Percentiles rank a stretch among this genome's conserved stretches.
phyloP scores from a whole-genome alignment of 2,888 invertebrate genomes.

The Tromatobia lineatoria region DNA sequence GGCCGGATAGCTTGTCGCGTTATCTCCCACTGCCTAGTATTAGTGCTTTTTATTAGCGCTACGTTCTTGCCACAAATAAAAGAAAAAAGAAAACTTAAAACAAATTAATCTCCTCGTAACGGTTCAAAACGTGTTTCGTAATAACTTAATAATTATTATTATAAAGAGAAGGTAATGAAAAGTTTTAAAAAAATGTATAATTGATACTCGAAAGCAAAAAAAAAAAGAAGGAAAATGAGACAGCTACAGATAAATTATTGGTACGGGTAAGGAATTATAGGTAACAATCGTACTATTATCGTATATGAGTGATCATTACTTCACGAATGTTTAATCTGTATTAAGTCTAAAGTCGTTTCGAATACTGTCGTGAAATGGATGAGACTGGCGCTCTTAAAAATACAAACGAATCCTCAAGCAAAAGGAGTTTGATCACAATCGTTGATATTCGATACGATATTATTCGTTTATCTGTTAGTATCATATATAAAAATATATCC shows the following conservation, averaged over 20 bases:
- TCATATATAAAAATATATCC: no score
- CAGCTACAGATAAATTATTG: slow-evolving; percentile 56
- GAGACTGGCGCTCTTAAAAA: slow-evolving; percentile 20
- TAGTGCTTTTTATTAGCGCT: slow-evolving; percentile 37
- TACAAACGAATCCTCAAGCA: no score
- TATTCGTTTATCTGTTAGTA: no score
- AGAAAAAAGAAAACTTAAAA: neutral
- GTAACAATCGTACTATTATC: slow-evolving; percentile 55
- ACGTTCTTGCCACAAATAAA: slow-evolving; percentile 46
- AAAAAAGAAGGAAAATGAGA: neutral
- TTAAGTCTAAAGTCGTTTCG: slow-evolving; percentile 35
- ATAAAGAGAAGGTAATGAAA: slow-evolving; percentile 45
- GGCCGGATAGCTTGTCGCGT: slow-evolving; percentile 4
- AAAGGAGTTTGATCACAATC: no score
- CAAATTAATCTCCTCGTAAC: slow-evolving; percentile 45
- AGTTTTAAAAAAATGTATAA: slow-evolving; percentile 39
- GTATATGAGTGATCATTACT: slow-evolving; percentile 54
- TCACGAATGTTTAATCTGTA: slow-evolving; percentile 56
- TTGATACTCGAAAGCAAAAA: slow-evolving; percentile 42
- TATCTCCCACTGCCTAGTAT: slow-evolving; percentile 11
- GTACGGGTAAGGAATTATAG: slow-evolving; percentile 58
- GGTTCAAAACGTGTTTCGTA: slow-evolving; percentile 51
- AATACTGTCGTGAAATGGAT: slow-evolving; percentile 24
- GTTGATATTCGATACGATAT: no score
- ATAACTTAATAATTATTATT: slow-evolving; percentile 51